phyloP scores from a whole-genome alignment of 2,888 invertebrate species.

The Podotricha telesiphe region DNA sequence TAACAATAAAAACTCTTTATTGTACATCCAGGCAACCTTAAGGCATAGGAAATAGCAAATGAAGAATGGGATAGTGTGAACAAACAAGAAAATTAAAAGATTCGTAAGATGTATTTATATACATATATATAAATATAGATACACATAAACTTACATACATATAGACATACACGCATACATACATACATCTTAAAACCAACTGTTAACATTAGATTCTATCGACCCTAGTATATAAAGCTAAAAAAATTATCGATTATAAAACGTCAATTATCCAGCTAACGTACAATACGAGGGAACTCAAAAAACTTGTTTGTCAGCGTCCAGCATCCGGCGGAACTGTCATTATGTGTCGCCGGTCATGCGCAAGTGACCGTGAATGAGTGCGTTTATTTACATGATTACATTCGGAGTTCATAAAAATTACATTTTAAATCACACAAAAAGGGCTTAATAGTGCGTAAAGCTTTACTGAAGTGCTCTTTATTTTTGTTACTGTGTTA shows the following conservation, averaged over 20 bases:
- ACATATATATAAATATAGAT: too few relatives aligned
- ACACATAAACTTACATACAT: too few relatives aligned
- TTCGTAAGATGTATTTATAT: too few relatives aligned
- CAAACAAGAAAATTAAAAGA: too few relatives aligned
- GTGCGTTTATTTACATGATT: conserved; percentile 39
- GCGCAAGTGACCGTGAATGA: conserved; percentile 64
- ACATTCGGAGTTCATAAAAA: conserved; percentile 7
- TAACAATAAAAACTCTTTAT: too few relatives aligned
- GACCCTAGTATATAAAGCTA: too few relatives aligned
- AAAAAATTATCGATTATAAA: conserved; percentile 6
- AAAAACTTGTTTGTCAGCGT: conserved; percentile 53
- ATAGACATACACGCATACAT: too few relatives aligned
- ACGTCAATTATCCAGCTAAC: conserved; percentile 49
- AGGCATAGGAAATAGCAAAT: too few relatives aligned
- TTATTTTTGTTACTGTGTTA: background rate
- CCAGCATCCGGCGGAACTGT: conserved; percentile 71
- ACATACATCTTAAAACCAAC: too few relatives aligned
- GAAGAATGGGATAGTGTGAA: too few relatives aligned
- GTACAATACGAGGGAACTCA: conserved; percentile 60
- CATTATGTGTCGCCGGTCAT: conserved; percentile 72
- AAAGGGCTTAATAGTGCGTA: conserved; percentile 23
- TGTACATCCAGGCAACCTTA: too few relatives aligned
- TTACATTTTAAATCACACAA: conserved; percentile 7
- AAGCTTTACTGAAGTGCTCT: background rate
- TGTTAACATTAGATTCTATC: too few relatives aligned